These are phyloP conservation scores for Pyrrhosoma nymphula DNA, from an alignment of 2,888 invertebrate genomes.

Conservation along the genomic window DNA sequence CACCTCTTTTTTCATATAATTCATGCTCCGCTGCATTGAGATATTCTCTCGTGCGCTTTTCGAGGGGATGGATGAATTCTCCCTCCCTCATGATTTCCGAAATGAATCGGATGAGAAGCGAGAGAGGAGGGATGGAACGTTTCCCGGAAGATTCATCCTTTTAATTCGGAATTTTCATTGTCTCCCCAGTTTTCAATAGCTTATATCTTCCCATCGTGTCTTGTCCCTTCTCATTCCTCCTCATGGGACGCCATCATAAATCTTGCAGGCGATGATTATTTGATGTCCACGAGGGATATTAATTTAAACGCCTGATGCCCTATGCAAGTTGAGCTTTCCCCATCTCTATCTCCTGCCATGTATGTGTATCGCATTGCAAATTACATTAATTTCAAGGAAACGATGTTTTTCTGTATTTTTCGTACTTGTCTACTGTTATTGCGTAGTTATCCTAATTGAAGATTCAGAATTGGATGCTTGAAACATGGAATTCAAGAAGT, in stretches of 20 bases:
- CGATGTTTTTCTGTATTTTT: no score
- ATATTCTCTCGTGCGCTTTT: neutral
- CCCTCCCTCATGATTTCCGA: constrained; percentile 39
- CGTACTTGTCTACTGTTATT: no score
- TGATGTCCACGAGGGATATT: neutral
- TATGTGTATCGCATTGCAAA: neutral
- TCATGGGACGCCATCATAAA: neutral
- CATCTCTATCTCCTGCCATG: neutral
- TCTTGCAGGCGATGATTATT: neutral
- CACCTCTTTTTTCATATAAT: constrained; percentile 11
- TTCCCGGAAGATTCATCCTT: constrained; percentile 20
- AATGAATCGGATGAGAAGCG: neutral
- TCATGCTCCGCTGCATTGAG: neutral
- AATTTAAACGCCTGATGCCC: neutral
- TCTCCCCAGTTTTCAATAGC: neutral
- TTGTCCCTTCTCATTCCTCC: neutral
- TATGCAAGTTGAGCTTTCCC: neutral
- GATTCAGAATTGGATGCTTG: no score
- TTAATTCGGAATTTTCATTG: constrained; percentile 61
- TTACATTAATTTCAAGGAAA: neutral
- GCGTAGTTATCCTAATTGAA: no score
- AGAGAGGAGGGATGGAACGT: neutral
- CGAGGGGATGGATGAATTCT: constrained; percentile 52
- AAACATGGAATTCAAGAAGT: no score
- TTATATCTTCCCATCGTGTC: neutral